Base-by-base conservation (phyloP, 2,888 invertebrate species). In the Aethes cnicana region DNA sequence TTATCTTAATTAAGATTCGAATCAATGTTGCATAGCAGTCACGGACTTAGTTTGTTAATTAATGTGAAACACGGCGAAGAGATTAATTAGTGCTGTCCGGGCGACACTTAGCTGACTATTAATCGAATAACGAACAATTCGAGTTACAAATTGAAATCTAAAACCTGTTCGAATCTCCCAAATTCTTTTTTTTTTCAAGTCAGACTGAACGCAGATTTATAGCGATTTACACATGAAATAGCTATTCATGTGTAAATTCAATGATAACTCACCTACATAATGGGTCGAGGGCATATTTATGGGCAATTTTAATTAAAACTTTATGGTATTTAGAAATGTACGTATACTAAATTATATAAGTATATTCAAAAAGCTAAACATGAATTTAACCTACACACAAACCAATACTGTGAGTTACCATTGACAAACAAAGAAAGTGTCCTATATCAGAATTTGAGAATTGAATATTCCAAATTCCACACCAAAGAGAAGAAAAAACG, bases 81-180 rank as follows among this genome's bases (percentile, higher is more conserved):
- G 84, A 87, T 85, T 85, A 85, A 87, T 87, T 85, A 84, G 79
- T 75, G 77, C 71, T 84, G 84, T 84, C 83, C 74, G 69, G 70
- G 66, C 72, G 79, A 81, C 81, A 79, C 74, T 81, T 83, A 79
- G 77, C 72, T 64, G 71, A 73, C 76, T 73, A 84, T 84, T 82
- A 82, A 85, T 84, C 80, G 79, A 73, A 70, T 71, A 74, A 72
- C 69, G 68, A 75, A 79, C 75, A 72, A 76, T 74, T 75, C 70
- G 62, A 70, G 63, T 73, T 71, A 81, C 78, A 83, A 83, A 84
- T 81, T 81, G 76, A 82, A 81, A 75, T 74, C 68, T 57, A 64
- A 63, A 83, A 83, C 84, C 75, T 59, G 83, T 83, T 78, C 64
- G 55, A 47, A 54, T 65, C 62, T 62, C 57, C 64, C 66, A 67